These are phyloP conservation scores for Nephrotoma appendiculata DNA, from an alignment of 2,888 invertebrate genomes.

Conservation along the genomic window DNA sequence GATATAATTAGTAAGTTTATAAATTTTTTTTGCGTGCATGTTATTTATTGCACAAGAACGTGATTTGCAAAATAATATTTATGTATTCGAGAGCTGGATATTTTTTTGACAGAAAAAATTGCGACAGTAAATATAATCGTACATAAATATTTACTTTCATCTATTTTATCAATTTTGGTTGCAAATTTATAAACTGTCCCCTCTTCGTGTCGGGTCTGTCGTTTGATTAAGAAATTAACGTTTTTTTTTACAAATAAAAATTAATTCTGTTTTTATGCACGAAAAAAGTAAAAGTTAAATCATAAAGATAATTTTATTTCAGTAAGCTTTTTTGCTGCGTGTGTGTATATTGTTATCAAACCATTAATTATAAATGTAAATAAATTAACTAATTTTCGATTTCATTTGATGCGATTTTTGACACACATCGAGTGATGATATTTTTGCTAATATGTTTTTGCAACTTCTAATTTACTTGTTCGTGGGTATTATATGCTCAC, in stretches of 20 bases:
- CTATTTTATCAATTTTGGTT: not conserved
- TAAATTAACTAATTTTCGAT: not conserved
- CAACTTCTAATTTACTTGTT: not conserved
- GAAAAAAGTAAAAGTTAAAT: not conserved
- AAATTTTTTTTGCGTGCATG: not conserved
- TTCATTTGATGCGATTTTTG: not conserved
- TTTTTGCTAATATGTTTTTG: not conserved
- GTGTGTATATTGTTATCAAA: not conserved
- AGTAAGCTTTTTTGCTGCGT: not conserved
- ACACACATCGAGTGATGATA: not conserved
- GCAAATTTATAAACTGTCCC: not conserved
- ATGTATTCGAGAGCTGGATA: not conserved
- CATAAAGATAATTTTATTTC: not conserved
- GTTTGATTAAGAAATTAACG: not conserved
- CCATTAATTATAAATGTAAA: not conserved
- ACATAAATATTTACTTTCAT: not conserved
- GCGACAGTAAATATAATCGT: not conserved
- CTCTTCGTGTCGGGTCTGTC: not conserved
- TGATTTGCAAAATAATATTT: not conserved
- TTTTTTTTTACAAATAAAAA: not conserved
- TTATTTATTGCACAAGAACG: not conserved
- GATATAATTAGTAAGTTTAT: not conserved
- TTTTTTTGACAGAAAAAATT: not conserved
- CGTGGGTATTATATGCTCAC: not conserved
- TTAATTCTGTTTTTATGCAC: not conserved